Evolutionary conservation across 2,888 invertebrate species (phyloP), one percentile per base, ranked within the genome.

Genomic region (Cremastinae sp.): DNA sequence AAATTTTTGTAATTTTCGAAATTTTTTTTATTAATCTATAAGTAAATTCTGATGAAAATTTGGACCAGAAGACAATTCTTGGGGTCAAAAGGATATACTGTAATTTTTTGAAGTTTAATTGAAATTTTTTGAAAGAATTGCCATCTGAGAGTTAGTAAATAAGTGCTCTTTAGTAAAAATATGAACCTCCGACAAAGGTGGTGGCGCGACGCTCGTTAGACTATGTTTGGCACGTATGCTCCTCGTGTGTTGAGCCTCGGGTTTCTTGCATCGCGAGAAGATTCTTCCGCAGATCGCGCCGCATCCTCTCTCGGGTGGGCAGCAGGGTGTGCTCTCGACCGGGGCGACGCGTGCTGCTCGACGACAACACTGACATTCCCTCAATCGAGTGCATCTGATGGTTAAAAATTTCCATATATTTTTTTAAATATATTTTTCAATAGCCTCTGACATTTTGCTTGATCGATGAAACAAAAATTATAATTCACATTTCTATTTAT

Each of bases 211-310:
- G 76, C 89, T 89, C 64, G 89, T 89, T 79, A 89, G 83, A 82
- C 89, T 89, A 83, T 88, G 89, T 84, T 89, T 89, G 84, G 89
- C 87, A 83, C 87, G 87, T 80, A 87, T 82, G 74, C 83, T 87
- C 77, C 79, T 86, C 74, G 79, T 83, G 75, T 83, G 85, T 79
- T 84, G 77, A 10, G 80, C 81, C 43, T 81, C 79, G 70, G 69
- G 61, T 65, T 66, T 76, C 37, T 72, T 49, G 58, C 80, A 79
- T 56, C 78, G 75, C 8, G 76, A 75, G 77, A 85, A 79, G 9
- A 86, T 71, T 47, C 85, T 80, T 12, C 85, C 80, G 58, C 89
- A 89, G 12, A 88, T 72, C 2, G 85, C 83, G 10, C 84, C 84
- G 75, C 88, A 85, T 77, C 86, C 79, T 68, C 86, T 81, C 65